These are phyloP conservation scores for Anarrhichthys ocellatus DNA, from an alignment of 2,113 vertebrate genomes.

Conservation along the genomic window DNA sequence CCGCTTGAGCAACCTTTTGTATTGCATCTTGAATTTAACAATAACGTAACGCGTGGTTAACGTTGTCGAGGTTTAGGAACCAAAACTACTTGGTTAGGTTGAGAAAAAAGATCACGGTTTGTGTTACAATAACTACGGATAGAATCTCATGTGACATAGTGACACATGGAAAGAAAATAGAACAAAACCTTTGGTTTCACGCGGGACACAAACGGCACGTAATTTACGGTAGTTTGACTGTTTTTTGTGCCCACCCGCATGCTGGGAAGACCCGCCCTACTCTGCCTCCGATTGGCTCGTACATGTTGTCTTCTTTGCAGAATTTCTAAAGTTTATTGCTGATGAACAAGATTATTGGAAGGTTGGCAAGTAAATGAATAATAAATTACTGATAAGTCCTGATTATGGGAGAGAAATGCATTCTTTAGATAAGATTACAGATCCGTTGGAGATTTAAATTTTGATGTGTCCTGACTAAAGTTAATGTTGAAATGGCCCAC, in stretches of 20 bases:
- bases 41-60: not conserved
- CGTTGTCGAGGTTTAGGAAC: not conserved
- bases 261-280: too few relatives aligned
- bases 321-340: too few relatives aligned
- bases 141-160: not conserved
- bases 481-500: not conserved
- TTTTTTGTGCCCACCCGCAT: too few relatives aligned
- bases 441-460: not conserved
- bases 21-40: not conserved
- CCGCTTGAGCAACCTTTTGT: not conserved
- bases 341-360: too few relatives aligned
- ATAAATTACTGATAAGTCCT: not conserved
- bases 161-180: too few relatives aligned
- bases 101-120: not conserved
- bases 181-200: not conserved
- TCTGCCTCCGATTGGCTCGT: too few relatives aligned
- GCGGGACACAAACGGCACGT: too few relatives aligned
- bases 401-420: not conserved
- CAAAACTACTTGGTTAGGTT: not conserved
- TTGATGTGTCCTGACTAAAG: not conserved
- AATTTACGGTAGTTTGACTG: too few relatives aligned
- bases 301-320: too few relatives aligned
- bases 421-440: not conserved
- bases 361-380: too few relatives aligned
- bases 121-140: not conserved